These are phyloP conservation scores for Pararge aegeria DNA, from an alignment of 1,140 invertebrate species.

Conservation along the genomic window DNA sequence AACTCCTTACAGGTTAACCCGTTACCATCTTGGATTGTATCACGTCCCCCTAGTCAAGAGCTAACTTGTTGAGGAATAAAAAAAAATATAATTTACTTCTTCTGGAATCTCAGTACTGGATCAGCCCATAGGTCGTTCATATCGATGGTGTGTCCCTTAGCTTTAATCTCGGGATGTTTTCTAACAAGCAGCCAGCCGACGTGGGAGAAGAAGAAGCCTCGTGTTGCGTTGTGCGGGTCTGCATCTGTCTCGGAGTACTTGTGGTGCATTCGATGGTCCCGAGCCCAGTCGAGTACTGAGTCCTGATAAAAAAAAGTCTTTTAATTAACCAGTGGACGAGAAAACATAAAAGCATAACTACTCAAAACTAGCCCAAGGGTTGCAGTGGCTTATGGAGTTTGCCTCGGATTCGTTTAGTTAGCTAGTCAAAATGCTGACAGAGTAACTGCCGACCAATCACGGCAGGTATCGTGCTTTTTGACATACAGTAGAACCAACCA, in stretches of 20 bases:
- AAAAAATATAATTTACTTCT: slow-evolving; percentile 74
- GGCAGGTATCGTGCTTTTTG: too few relatives aligned
- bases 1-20: too few relatives aligned
- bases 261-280: slow-evolving; percentile 91
- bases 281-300: slow-evolving; percentile 78
- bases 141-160: slow-evolving; percentile 85
- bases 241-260: slow-evolving; percentile 89
- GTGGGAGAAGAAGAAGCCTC: slow-evolving; percentile 93
- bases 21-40: too few relatives aligned
- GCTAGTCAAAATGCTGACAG: too few relatives aligned
- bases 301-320: slow-evolving; percentile 45
- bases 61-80: neutral
- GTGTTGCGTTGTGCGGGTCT: slow-evolving; percentile 89
- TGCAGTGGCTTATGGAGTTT: too few relatives aligned
- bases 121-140: slow-evolving; percentile 87
- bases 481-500: too few relatives aligned
- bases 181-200: slow-evolving; percentile 90
- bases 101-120: slow-evolving; percentile 87
- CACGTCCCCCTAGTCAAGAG: too few relatives aligned
- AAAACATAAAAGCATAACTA: too few relatives aligned
- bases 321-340: too few relatives aligned
- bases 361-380: too few relatives aligned
- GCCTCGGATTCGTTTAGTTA: too few relatives aligned
- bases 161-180: slow-evolving; percentile 88
- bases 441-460: too few relatives aligned